These are phyloP conservation scores for Scaptomyza flava DNA, from an alignment of 2,888 invertebrate species.

Conservation along the genomic window DNA sequence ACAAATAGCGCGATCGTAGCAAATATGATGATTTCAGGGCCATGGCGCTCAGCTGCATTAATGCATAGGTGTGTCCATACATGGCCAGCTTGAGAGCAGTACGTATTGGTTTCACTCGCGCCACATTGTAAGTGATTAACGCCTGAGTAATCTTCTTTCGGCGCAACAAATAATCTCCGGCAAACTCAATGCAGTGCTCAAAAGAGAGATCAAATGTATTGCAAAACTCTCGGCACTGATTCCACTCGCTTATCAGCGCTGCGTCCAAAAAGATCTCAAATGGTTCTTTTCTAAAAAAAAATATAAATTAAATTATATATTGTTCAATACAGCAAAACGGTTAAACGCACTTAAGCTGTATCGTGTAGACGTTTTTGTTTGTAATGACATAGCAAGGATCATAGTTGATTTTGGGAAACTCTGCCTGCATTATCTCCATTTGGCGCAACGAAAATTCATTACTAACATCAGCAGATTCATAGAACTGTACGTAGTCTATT, in stretches of 20 bases:
- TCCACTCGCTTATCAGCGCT: conserved; percentile 81
- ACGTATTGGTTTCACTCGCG: conserved; percentile 86
- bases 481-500: conserved; percentile 82
- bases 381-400: conserved; percentile 84
- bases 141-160: conserved; percentile 91
- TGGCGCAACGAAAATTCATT: conserved; percentile 81
- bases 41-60: conserved; percentile 84
- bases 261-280: conserved; percentile 83
- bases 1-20: conserved; percentile 79
- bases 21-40: conserved; percentile 83
- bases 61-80: conserved; percentile 84
- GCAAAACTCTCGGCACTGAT: conserved; percentile 84
- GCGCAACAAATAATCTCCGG: conserved; percentile 92
- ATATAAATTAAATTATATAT: conserved; percentile 2
- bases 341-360: conserved; percentile 80
- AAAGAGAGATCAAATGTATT: conserved; percentile 84
- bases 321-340: not conserved
- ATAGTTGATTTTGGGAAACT: conserved; percentile 84
- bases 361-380: conserved; percentile 83
- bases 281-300: conserved; percentile 78
- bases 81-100: conserved; percentile 84
- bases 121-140: conserved; percentile 91
- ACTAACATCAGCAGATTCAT: conserved; percentile 72
- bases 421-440: conserved; percentile 83
- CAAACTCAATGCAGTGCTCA: conserved; percentile 87